phyloP scores from a whole-genome alignment of 2,888 invertebrate species.

The Chydorus sphaericus region DNA sequence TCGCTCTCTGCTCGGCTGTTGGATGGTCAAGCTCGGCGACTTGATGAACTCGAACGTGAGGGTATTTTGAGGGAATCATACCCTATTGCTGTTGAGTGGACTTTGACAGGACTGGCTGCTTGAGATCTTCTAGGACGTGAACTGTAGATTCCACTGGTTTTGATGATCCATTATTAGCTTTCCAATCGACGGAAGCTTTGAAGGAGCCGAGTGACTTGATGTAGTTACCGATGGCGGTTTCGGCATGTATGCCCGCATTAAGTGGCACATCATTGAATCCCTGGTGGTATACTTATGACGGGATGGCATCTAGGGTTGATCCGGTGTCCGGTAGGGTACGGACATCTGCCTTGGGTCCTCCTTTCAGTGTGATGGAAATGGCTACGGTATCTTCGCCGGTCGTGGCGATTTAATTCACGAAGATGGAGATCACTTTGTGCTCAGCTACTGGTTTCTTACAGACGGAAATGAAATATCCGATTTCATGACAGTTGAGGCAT shows the following conservation, averaged over 20 bases:
- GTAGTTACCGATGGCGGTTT: not conserved
- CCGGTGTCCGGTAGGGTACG: not conserved
- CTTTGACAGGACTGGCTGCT: not conserved
- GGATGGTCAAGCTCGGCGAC: not conserved
- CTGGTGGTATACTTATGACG: not conserved
- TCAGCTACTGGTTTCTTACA: no score
- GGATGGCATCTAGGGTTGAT: conserved; percentile 5
- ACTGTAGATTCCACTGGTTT: not conserved
- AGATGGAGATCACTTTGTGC: not conserved
- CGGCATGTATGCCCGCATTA: not conserved
- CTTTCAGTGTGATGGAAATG: not conserved
- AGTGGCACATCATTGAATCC: not conserved
- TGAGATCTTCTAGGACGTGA: not conserved
- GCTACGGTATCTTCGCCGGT: not conserved
- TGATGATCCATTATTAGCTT: not conserved
- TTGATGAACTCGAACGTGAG: not conserved
- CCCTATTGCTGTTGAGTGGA: not conserved
- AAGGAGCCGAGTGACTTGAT: not conserved
- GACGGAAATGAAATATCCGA: no score
- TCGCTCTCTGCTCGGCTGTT: not conserved
- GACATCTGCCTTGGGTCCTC: not conserved
- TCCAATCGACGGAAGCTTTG: not conserved
- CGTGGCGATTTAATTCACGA: not conserved
- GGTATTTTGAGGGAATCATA: not conserved
- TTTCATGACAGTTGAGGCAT: not conserved